Conservation (phyloP, 2,888 invertebrate genomes). For the Leptothorax acervorum region DNA sequence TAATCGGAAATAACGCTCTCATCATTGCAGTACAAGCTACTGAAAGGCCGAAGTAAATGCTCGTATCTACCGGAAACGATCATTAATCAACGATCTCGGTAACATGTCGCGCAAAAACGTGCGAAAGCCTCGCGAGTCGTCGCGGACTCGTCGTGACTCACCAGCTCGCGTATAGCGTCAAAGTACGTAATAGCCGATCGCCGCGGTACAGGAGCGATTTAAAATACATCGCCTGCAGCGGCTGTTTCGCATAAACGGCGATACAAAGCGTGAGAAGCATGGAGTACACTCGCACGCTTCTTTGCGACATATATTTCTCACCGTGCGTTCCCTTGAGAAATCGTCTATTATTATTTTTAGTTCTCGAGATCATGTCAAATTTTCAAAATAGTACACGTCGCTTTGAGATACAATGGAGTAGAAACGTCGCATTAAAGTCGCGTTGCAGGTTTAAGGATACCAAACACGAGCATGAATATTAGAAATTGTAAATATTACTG, state of each 20-base stretch:
- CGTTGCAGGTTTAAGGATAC: background rate
- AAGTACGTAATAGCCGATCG: slow-evolving; percentile 59
- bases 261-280: slow-evolving; percentile 30
- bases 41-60: slow-evolving; percentile 56
- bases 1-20: slow-evolving; percentile 48
- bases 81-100: slow-evolving; percentile 78
- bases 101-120: slow-evolving; percentile 77
- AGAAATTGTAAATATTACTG: background rate
- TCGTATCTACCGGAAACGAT: slow-evolving; percentile 73
- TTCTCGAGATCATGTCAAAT: background rate
- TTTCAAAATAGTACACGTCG: background rate
- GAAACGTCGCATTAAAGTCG: background rate
- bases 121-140: slow-evolving; percentile 75
- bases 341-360: background rate
- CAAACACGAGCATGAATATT: background rate
- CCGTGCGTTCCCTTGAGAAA: background rate
- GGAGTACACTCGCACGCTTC: background rate
- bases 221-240: slow-evolving; percentile 50
- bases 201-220: slow-evolving; percentile 53
- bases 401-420: background rate
- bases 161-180: slow-evolving; percentile 23
- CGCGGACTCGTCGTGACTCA: slow-evolving; percentile 66
- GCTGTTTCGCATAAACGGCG: slow-evolving; percentile 7
- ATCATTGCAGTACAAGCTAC: slow-evolving; percentile 18
- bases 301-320: background rate